These are phyloP conservation scores for Slavum lentiscoides DNA, from an alignment of 2,888 invertebrate genomes.

Conservation along the genomic window DNA sequence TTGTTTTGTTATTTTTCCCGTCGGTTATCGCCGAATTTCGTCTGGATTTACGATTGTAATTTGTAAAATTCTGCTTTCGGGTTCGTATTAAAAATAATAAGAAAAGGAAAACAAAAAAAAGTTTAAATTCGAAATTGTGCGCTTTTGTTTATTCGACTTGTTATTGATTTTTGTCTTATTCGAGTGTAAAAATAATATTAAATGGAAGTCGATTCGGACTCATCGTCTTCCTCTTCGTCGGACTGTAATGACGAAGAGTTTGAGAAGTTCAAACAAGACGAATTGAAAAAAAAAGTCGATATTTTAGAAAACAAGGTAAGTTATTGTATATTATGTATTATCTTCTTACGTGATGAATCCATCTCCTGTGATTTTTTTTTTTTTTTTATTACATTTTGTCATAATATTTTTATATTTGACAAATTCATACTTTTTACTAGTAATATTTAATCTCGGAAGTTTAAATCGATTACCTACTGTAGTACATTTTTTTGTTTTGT, in stretches of 20 bases:
- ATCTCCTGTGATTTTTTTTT: background rate
- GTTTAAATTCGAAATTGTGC: background rate
- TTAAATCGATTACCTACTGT: background rate
- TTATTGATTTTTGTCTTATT: background rate
- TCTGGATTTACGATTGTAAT: background rate
- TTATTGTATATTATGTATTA: background rate
- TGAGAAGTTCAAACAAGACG: conserved; percentile 41
- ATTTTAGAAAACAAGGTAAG: conserved; percentile 50
- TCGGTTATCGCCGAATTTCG: background rate
- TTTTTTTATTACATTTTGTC: too few species aligned
- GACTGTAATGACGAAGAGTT: conserved; percentile 38
- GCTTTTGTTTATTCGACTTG: background rate
- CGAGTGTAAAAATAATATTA: background rate
- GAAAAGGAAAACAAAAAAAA: too few species aligned
- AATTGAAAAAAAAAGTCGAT: conserved; percentile 45
- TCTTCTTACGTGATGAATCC: background rate
- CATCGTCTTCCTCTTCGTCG: conserved; percentile 19
- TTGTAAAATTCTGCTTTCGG: background rate
- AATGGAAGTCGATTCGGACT: conserved; percentile 43
- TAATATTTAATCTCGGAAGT: background rate
- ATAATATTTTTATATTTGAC: too few species aligned
- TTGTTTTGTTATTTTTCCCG: too few species aligned
- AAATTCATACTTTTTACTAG: too few species aligned
- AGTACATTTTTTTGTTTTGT: background rate
- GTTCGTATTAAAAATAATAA: background rate